Evolutionary conservation across 2,113 vertebrate genomes (phyloP).

Genomic region (Oriolus oriolus): DNA sequence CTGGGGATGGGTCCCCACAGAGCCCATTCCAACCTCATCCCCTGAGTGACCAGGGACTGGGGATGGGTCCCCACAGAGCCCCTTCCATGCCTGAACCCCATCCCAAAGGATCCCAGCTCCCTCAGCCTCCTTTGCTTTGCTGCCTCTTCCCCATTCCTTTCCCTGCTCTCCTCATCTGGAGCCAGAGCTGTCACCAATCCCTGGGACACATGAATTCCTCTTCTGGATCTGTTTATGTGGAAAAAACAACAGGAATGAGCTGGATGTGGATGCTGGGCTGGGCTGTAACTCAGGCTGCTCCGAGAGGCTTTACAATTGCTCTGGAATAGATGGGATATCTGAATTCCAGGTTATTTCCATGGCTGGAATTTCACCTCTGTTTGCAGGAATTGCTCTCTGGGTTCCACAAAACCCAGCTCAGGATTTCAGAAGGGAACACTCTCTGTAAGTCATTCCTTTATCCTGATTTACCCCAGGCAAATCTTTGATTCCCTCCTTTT

Average conservation of each 20-base stretch:
- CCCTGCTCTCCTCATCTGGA: neutral
- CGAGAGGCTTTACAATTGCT: neutral
- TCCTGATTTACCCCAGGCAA: neutral
- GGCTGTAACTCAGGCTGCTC: neutral
- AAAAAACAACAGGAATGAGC: neutral
- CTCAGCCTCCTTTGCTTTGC: neutral
- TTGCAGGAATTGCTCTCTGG: neutral
- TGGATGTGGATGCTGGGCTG: neutral
- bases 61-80: neutral
- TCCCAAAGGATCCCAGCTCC: neutral
- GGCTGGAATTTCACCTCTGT: neutral
- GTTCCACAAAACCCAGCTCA: neutral
- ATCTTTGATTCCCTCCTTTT: neutral
- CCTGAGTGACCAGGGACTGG: neutral
- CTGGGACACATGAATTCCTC: neutral
- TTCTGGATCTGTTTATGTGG: neutral
- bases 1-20: neutral
- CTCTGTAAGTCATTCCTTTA: neutral
- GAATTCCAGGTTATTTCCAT: neutral
- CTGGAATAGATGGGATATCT: neutral
- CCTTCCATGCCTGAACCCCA: neutral
- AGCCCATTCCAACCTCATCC: neutral
- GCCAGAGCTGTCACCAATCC: neutral
- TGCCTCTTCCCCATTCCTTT: neutral
- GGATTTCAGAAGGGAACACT: neutral